These are phyloP conservation scores for Gobio occitaniae DNA, from an alignment of 2,797 vertebrate species.

Conservation along the genomic window DNA sequence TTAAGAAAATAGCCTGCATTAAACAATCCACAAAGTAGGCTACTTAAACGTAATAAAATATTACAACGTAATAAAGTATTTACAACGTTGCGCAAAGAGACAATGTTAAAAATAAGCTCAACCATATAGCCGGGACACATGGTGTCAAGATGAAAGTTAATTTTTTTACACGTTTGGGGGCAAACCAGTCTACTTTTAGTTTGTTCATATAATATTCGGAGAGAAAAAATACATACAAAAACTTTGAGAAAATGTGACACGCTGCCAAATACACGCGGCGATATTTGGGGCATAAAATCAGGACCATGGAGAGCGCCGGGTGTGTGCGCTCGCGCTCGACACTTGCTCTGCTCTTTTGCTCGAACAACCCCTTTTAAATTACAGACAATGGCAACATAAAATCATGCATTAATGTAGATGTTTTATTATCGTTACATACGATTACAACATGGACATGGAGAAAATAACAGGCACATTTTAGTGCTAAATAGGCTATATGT, in stretches of 20 bases:
- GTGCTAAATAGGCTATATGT: not conserved
- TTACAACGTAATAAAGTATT: too few relatives aligned
- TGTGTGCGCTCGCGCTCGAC: not conserved
- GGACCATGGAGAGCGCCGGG: conserved; percentile 41
- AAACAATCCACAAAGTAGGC: not conserved
- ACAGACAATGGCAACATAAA: not conserved
- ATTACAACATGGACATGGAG: not conserved
- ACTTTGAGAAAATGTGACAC: not conserved
- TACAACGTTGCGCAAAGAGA: not conserved
- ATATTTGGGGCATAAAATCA: not conserved
- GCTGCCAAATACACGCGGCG: not conserved
- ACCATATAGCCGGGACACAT: not conserved
- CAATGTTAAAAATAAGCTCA: not conserved
- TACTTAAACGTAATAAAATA: not conserved
- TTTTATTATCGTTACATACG: not conserved
- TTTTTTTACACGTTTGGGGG: not conserved
- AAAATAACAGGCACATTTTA: not conserved
- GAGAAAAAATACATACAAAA: too few relatives aligned
- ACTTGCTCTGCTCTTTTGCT: not conserved
- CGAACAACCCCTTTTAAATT: not conserved
- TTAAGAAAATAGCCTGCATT: not conserved
- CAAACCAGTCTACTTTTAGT: not conserved
- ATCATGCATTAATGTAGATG: not conserved
- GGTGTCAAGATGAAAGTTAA: not conserved
- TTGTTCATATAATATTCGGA: not conserved